Conservation (phyloP, 2,888 invertebrate species). For the Trichopria drosophilae region DNA sequence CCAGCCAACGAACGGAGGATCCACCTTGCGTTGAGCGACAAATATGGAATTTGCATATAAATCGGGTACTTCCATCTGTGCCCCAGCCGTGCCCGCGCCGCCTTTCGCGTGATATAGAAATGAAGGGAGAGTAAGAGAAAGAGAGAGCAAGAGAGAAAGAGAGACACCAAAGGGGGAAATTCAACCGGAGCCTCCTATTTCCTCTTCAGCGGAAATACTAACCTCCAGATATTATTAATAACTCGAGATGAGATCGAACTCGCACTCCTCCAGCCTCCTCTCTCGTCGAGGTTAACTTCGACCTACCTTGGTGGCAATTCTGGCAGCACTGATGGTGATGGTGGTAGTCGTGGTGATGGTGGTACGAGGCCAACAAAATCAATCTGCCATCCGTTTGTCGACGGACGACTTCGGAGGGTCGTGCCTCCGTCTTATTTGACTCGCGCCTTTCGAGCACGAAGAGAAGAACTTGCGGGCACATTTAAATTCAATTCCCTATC, state of each 20-base stretch:
- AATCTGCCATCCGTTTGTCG: slow-evolving; percentile 52
- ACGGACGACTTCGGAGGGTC: slow-evolving; percentile 27
- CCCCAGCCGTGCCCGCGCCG: slow-evolving; percentile 45
- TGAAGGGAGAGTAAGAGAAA: slow-evolving; percentile 45
- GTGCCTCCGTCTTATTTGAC: slow-evolving; percentile 27
- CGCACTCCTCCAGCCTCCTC: slow-evolving; percentile 33
- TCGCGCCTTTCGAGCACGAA: slow-evolving; percentile 14
- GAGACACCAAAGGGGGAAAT: slow-evolving; percentile 13
- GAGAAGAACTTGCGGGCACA: slow-evolving; percentile 36
- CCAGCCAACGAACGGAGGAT: slow-evolving; percentile 40
- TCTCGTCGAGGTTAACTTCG: slow-evolving; percentile 30
- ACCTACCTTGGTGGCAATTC: no score
- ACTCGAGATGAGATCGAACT: slow-evolving; percentile 56
- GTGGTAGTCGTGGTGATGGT: no score
- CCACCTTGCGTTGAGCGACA: slow-evolving; percentile 59
- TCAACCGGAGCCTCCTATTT: slow-evolving; percentile 44
- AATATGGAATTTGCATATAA: slow-evolving; percentile 71
- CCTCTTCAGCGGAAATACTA: slow-evolving; percentile 53
- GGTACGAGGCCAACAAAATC: slow-evolving; percentile 50
- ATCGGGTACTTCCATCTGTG: slow-evolving; percentile 70
- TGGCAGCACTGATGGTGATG: slow-evolving; percentile 3
- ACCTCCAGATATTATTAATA: slow-evolving; percentile 58
- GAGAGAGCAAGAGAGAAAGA: slow-evolving; percentile 29
- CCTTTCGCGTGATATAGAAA: slow-evolving; percentile 56
- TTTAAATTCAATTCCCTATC: slow-evolving; percentile 53